Percentiles rank a stretch among this genome's conserved stretches.
phyloP scores from a whole-genome alignment of 2,113 vertebrate genomes.

The Pimephales promelas region DNA sequence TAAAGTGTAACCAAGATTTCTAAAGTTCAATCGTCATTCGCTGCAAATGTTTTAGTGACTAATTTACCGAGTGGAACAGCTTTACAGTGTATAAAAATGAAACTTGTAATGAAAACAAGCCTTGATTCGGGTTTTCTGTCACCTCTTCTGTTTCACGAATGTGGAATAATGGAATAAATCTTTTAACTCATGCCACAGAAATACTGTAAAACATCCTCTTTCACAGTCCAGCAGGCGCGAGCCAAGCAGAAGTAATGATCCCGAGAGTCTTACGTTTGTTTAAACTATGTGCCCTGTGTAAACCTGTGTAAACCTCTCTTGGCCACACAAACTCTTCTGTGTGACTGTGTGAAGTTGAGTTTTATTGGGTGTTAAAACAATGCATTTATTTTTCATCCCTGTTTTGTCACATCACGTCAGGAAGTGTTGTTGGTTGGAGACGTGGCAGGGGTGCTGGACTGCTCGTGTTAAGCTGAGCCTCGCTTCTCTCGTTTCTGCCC shows the following conservation, averaged over 20 bases:
- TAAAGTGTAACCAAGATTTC: background rate
- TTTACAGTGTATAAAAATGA: slow-evolving; percentile 68
- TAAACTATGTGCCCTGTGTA: slow-evolving; percentile 52
- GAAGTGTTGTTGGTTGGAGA: slow-evolving; percentile 18
- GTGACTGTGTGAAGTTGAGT: slow-evolving; percentile 10
- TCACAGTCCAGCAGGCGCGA: slow-evolving; percentile 68
- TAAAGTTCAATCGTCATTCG: background rate
- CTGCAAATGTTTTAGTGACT: slow-evolving; percentile 77
- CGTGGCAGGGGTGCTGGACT: background rate
- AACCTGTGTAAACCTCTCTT: slow-evolving; percentile 36
- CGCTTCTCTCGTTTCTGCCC: background rate
- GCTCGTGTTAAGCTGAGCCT: background rate
- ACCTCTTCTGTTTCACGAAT: slow-evolving; percentile 75
- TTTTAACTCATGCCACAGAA: slow-evolving; percentile 53
- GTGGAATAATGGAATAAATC: slow-evolving; percentile 77
- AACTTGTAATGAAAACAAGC: slow-evolving; percentile 86
- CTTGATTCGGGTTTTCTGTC: slow-evolving; percentile 72
- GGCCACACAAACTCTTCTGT: slow-evolving; percentile 52
- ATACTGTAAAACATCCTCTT: slow-evolving; percentile 56
- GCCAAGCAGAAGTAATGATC: slow-evolving; percentile 56
- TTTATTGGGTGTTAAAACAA: slow-evolving; percentile 49
- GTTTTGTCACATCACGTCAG: background rate
- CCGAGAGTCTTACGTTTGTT: slow-evolving; percentile 54
- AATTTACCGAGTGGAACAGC: slow-evolving; percentile 78
- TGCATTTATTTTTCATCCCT: slow-evolving; percentile 22